phyloP scores from a whole-genome alignment of 2,113 vertebrate genomes.

The Artemisiospiza belli region DNA sequence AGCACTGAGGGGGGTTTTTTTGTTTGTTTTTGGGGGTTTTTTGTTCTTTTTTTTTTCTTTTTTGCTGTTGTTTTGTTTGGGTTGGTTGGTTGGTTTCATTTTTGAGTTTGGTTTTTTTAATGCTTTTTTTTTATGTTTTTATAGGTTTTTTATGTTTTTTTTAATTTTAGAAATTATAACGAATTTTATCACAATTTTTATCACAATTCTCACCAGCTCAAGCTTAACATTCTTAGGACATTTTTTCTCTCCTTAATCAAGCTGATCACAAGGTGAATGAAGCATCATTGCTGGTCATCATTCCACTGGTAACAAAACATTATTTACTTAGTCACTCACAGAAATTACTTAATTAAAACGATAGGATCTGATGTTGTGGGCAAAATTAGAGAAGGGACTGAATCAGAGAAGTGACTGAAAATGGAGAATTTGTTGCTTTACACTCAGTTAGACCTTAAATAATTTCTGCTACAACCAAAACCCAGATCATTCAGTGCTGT shows the following conservation, averaged over 20 bases:
- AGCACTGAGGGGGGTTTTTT: background rate
- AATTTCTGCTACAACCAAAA: background rate
- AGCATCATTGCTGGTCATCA: background rate
- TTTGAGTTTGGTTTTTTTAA: too few species aligned
- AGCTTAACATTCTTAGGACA: background rate
- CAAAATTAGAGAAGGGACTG: background rate
- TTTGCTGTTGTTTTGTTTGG: background rate
- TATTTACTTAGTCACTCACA: background rate
- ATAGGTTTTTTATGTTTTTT: background rate
- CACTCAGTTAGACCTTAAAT: background rate
- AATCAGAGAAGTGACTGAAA: background rate
- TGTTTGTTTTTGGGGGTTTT: background rate
- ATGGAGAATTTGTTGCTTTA: background rate
- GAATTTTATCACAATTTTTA: background rate
- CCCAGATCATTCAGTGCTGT: fast-evolving
- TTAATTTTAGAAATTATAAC: background rate
- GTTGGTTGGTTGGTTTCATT: background rate
- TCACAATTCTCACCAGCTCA: background rate
- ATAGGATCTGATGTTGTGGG: background rate
- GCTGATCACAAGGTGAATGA: background rate
- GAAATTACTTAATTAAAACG: background rate
- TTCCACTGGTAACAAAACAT: background rate
- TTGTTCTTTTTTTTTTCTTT: background rate
- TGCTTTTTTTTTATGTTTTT: too few species aligned
- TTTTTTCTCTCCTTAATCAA: background rate